Evolutionary conservation across 2,113 vertebrate species (phyloP).

Genomic region (Pygoscelis adeliae): DNA sequence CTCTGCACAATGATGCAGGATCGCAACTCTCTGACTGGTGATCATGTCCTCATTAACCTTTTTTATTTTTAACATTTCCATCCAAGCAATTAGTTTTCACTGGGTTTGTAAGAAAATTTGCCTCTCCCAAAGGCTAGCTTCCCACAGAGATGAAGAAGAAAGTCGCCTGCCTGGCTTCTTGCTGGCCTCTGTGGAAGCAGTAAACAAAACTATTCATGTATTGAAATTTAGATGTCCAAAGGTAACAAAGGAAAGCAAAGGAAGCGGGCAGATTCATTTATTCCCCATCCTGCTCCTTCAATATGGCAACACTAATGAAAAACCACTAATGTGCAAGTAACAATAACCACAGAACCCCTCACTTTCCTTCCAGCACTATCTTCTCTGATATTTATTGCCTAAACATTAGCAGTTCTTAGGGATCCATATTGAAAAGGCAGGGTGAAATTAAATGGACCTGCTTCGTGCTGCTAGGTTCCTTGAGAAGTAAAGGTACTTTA

Average conservation of each 20-base stretch:
- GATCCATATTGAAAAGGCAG: not conserved
- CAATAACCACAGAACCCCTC: not conserved
- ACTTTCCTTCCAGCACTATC: not conserved
- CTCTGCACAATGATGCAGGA: not conserved
- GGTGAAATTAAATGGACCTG: not conserved
- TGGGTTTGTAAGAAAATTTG: not conserved
- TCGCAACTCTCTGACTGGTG: not conserved
- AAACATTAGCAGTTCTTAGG: not conserved
- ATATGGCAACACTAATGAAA: not conserved
- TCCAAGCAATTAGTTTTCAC: not conserved
- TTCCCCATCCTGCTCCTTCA: not conserved
- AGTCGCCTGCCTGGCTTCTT: not conserved
- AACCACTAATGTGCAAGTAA: not conserved
- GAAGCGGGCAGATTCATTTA: not conserved
- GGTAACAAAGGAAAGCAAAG: not conserved
- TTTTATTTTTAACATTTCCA: not conserved
- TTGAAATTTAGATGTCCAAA: not conserved
- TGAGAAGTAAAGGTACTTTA: not conserved
- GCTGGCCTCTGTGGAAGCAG: not conserved
- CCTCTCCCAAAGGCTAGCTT: not conserved
- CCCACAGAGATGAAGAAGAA: not conserved
- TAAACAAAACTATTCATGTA: not conserved
- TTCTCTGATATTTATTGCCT: not conserved
- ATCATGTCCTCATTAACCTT: not conserved
- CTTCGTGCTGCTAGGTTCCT: not conserved